These are phyloP conservation scores for Dromas ardeola DNA, from an alignment of 2,113 vertebrate species.

Conservation along the genomic window DNA sequence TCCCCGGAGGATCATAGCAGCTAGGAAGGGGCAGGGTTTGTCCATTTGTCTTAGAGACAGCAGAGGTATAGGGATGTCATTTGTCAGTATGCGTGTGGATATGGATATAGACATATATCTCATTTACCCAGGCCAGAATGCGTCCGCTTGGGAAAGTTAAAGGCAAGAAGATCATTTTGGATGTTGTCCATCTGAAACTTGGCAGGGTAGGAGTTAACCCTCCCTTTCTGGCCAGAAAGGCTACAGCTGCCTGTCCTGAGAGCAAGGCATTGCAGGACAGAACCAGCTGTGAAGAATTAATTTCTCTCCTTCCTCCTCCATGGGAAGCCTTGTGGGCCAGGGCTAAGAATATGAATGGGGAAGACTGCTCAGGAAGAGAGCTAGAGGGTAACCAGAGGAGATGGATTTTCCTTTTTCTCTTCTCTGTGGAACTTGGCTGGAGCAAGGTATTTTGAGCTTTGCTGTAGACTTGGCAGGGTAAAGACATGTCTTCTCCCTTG, in stretches of 20 bases:
- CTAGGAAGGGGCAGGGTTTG: not conserved
- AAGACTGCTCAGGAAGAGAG: not conserved
- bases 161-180: slow-evolving; percentile 25
- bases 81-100: not conserved
- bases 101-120: not conserved
- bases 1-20: not conserved
- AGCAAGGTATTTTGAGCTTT: not conserved
- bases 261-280: slow-evolving; percentile 45
- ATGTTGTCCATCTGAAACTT: slow-evolving; percentile 32
- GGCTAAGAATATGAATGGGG: not conserved
- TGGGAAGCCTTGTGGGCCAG: not conserved
- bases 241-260: slow-evolving; percentile 46
- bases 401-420: not conserved
- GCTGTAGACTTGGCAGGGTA: not conserved
- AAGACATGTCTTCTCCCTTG: not conserved
- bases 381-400: not conserved
- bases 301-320: not conserved
- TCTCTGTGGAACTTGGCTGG: not conserved
- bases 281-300: slow-evolving; percentile 47
- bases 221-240: slow-evolving; percentile 26
- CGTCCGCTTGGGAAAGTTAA: not conserved
- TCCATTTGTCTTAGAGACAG: not conserved
- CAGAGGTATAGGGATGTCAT: not conserved
- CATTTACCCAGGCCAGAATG: not conserved
- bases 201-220: slow-evolving; percentile 45